A percentile compares a stretch with the other conserved stretches of the same genome.
Conservation (phyloP, 2,113 vertebrate species). For the Ia io region DNA sequence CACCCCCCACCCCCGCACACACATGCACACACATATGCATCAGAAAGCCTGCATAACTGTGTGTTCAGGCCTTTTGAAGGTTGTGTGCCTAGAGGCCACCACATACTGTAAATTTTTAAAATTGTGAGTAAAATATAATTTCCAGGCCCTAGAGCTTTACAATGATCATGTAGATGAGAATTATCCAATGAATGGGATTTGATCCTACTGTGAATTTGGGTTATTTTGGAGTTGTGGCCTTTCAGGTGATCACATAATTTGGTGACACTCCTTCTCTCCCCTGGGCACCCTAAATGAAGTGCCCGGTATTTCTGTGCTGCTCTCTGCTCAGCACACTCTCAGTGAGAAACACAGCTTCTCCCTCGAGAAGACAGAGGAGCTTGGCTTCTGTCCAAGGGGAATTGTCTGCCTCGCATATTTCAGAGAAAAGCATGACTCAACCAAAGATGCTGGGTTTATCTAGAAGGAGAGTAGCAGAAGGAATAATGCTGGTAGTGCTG, state of each 20-base stretch:
- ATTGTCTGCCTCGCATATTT: constrained; percentile 10
- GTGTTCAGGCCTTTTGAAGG: background rate
- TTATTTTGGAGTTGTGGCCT: background rate
- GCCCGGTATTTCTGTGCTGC: background rate
- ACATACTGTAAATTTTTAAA: background rate
- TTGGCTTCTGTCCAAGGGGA: background rate
- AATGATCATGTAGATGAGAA: background rate
- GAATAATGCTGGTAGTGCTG: background rate
- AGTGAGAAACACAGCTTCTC: background rate
- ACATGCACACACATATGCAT: background rate
- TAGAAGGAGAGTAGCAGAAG: background rate
- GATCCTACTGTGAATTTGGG: background rate
- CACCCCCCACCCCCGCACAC: too few relatives aligned
- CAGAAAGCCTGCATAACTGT: background rate
- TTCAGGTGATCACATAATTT: background rate
- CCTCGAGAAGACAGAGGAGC: background rate
- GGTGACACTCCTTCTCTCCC: background rate
- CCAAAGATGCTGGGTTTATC: background rate
- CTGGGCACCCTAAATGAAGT: background rate
- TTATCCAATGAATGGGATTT: background rate
- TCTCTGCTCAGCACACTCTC: background rate
- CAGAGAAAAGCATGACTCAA: constrained; percentile 24
- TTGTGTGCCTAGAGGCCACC: background rate
- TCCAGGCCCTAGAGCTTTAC: background rate
- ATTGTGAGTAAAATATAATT: background rate